Evolutionary conservation across 2,888 invertebrate species (phyloP).

Genomic region (Marronus borbonicus): DNA sequence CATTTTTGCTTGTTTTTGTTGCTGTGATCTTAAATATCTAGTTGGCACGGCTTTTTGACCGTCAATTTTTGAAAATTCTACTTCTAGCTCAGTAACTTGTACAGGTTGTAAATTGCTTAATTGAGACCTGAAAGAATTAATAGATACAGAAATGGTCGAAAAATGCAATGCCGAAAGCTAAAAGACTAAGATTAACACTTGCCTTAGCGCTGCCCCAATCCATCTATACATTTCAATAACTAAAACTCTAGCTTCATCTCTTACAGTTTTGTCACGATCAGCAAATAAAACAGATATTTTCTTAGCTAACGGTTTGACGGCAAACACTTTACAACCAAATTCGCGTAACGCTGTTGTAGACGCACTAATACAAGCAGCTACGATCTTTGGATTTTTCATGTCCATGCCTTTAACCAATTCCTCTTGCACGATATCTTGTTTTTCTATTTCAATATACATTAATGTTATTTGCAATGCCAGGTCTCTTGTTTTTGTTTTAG

Average conservation of each 20-base stretch:
- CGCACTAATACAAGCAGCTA: slow-evolving; percentile 85
- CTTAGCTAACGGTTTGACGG: slow-evolving; percentile 90
- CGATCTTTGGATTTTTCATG: slow-evolving; percentile 97
- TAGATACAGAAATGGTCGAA: too few relatives aligned
- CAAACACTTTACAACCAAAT: slow-evolving; percentile 94
- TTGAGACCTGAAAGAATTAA: slow-evolving; percentile 77
- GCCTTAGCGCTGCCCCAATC: slow-evolving; percentile 68
- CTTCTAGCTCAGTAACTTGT: slow-evolving; percentile 89
- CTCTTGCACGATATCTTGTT: slow-evolving; percentile 90
- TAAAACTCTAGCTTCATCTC: slow-evolving; percentile 93
- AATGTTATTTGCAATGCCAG: slow-evolving; percentile 90
- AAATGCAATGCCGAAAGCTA: not conserved
- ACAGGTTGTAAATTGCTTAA: slow-evolving; percentile 90
- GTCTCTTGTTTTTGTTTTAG: slow-evolving; percentile 93
- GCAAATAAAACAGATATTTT: slow-evolving; percentile 88
- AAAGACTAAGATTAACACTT: slow-evolving; percentile 37
- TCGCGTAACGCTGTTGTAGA: slow-evolving; percentile 85
- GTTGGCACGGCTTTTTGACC: slow-evolving; percentile 79
- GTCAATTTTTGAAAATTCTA: slow-evolving; percentile 85
- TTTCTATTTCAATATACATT: slow-evolving; percentile 97
- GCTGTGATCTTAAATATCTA: slow-evolving; percentile 87
- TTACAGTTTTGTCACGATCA: slow-evolving; percentile 91
- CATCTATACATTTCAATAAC: slow-evolving; percentile 93
- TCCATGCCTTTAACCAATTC: slow-evolving; percentile 95
- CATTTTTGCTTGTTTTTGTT: slow-evolving; percentile 76